A percentile compares a stretch with the other conserved stretches of the same genome.
These are phyloP conservation scores for Drosophila varians DNA, from an alignment of 1,140 invertebrate species.

Conservation along the genomic window DNA sequence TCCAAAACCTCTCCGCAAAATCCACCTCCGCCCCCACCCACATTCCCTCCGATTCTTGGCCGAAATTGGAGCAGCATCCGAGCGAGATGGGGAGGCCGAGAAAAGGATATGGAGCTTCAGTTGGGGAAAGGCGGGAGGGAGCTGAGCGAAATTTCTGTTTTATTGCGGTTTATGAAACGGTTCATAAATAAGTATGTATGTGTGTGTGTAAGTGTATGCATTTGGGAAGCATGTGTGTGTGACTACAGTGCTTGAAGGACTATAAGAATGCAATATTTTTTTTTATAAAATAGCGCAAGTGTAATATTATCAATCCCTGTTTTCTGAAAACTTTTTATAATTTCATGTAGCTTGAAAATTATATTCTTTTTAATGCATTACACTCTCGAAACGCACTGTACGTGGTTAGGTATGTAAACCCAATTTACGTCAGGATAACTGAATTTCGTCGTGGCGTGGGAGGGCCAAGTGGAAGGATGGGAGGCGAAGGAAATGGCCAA, in stretches of 20 bases:
- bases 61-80: constrained; percentile 49
- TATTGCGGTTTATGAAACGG: constrained; percentile 73
- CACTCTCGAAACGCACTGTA: constrained; percentile 3
- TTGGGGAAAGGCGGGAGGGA: constrained; percentile 13
- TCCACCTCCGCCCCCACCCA: neutral
- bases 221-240: constrained; percentile 12
- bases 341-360: too few relatives aligned
- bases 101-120: constrained; percentile 21
- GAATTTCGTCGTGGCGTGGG: constrained; percentile 44
- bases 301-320: constrained; percentile 17
- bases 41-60: constrained; percentile 9
- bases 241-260: neutral
- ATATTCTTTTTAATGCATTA: too few relatives aligned
- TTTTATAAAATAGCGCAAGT: neutral
- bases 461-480: constrained; percentile 27
- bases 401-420: constrained; percentile 44
- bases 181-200: constrained; percentile 69
- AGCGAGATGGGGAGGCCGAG: constrained; percentile 15
- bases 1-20: constrained; percentile 22
- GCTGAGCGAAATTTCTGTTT: constrained; percentile 58
- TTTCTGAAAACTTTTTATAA: too few relatives aligned
- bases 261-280: neutral
- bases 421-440: constrained; percentile 58
- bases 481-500: constrained; percentile 14
- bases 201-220: constrained; percentile 29